Percentiles rank a stretch among this genome's conserved stretches.
Conservation (phyloP, 2,113 vertebrate species). For the Thamnaconus septentrionalis region DNA sequence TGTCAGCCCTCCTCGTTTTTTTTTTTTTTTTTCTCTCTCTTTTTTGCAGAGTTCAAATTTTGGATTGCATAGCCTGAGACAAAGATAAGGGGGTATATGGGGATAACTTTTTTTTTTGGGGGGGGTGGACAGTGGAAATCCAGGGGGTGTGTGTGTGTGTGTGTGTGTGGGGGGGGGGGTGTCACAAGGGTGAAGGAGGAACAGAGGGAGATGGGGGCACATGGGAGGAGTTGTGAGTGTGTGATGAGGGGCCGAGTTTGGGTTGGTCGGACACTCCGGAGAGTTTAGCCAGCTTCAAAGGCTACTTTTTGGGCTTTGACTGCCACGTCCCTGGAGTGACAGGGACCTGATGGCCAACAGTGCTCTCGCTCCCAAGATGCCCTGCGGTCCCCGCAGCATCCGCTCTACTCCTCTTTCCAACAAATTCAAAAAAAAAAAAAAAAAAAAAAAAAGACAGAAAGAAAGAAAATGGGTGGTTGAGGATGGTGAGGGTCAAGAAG, state of each 20-base stretch:
- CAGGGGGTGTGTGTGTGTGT: no score
- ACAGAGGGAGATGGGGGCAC: slow-evolving; percentile 25
- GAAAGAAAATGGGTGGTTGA: no score
- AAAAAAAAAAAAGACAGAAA: slow-evolving; percentile 18
- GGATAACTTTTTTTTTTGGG: slow-evolving; percentile 61
- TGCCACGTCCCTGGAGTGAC: slow-evolving; percentile 67
- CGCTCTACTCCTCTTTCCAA: slow-evolving; percentile 17
- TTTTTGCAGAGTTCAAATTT: slow-evolving; percentile 58
- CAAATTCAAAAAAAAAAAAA: slow-evolving; percentile 42
- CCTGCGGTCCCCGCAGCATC: slow-evolving; percentile 58
- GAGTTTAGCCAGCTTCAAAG: slow-evolving; percentile 71
- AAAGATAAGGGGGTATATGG: slow-evolving; percentile 70
- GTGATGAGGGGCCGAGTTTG: slow-evolving; percentile 28
- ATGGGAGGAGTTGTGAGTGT: slow-evolving; percentile 49
- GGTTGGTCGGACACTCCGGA: slow-evolving; percentile 58
- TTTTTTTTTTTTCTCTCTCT: slow-evolving; percentile 20
- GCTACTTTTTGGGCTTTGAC: slow-evolving; percentile 62
- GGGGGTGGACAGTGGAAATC: slow-evolving; percentile 56
- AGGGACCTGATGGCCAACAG: slow-evolving; percentile 60
- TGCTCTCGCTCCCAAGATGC: slow-evolving; percentile 64
- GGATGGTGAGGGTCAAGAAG: slow-evolving; percentile 53
- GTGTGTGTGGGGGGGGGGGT: slow-evolving; percentile 38
- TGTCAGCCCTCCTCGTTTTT: slow-evolving; percentile 1
- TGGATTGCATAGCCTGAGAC: slow-evolving; percentile 65
- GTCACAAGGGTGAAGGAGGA: slow-evolving; percentile 51